Evolutionary conservation across 1,140 invertebrate genomes (phyloP).

Genomic region (Trichomalopsis sarcophagae): DNA sequence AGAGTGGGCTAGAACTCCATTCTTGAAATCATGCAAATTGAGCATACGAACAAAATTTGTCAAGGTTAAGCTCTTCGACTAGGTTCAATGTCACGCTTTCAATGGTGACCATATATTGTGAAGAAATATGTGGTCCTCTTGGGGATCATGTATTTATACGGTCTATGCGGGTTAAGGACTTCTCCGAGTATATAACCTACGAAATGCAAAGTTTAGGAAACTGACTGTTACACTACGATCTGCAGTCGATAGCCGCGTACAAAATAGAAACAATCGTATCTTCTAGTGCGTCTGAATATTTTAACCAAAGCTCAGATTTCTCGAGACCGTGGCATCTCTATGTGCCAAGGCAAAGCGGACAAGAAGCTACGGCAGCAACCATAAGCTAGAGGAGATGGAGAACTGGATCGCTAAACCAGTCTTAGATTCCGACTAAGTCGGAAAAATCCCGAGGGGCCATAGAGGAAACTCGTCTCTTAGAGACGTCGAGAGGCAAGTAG

Average conservation of each 20-base stretch:
- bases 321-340: constrained; percentile 9
- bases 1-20: neutral
- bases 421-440: constrained; percentile 63
- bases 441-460: constrained; percentile 43
- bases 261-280: no score
- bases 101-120: neutral
- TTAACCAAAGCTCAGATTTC: neutral
- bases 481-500: constrained; percentile 40
- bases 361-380: neutral
- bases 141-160: no score
- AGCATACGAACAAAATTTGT: neutral
- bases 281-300: neutral
- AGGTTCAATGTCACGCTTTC: neutral
- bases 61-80: neutral
- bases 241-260: no score
- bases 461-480: constrained; percentile 61
- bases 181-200: no score
- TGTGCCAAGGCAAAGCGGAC: constrained; percentile 24
- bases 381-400: constrained; percentile 44
- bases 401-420: constrained; percentile 66
- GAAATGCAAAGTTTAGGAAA: no score
- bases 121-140: neutral
- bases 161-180: neutral
- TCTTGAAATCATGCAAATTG: neutral
- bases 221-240: neutral